These are phyloP conservation scores for Dicrostonyx torquatus DNA, from an alignment of 2,797 vertebrate species.

Conservation along the genomic window DNA sequence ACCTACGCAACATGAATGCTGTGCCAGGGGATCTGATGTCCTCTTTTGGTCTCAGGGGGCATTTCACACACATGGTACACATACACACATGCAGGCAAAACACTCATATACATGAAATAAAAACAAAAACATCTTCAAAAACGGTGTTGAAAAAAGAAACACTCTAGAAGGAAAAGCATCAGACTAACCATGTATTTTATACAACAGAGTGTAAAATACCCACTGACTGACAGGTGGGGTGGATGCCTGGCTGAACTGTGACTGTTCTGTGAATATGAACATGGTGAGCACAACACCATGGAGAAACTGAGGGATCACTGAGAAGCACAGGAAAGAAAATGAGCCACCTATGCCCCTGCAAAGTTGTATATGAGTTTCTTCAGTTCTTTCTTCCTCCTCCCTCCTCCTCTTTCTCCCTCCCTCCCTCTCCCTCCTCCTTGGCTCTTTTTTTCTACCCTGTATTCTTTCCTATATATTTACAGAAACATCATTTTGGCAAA, in stretches of 20 bases:
- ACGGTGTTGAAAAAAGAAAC: background rate
- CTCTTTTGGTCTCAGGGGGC: background rate
- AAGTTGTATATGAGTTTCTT: background rate
- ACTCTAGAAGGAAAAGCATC: background rate
- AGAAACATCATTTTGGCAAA: constrained; percentile 48
- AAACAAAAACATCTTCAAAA: background rate
- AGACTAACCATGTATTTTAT: background rate
- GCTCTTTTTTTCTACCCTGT: background rate
- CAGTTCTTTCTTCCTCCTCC: background rate
- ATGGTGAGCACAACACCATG: background rate
- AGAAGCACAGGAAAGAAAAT: background rate
- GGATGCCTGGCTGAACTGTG: background rate
- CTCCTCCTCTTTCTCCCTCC: no score
- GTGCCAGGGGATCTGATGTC: no score
- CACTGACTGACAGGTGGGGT: background rate
- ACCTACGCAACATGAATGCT: background rate
- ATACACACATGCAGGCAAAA: background rate
- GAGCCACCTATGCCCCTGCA: background rate
- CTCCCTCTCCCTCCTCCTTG: background rate
- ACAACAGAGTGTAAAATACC: background rate
- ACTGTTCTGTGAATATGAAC: background rate
- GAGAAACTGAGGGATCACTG: background rate
- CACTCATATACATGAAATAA: background rate
- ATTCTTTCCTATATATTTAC: background rate
- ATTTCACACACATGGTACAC: background rate